Percentiles rank a stretch among this genome's conserved stretches.
phyloP scores from a whole-genome alignment of 2,797 vertebrate species.

The Melanogrammus aeglefinus region DNA sequence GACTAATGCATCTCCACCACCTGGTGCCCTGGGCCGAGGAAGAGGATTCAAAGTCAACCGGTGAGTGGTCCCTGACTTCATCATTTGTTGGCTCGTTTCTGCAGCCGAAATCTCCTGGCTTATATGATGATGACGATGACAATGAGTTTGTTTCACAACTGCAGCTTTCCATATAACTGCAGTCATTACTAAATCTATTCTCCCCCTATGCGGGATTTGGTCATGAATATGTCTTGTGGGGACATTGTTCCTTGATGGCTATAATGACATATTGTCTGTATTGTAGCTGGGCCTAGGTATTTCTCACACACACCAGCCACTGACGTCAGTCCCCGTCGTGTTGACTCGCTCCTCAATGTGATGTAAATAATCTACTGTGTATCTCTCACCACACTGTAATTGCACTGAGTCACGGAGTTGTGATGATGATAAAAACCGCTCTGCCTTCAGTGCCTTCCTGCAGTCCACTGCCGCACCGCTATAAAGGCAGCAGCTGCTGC shows the following conservation, averaged over 20 bases:
- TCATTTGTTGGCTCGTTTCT: neutral
- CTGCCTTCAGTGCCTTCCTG: slow-evolving; percentile 36
- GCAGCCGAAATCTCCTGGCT: no score
- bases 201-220: no score
- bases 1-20: neutral
- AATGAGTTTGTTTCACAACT: no score
- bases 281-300: neutral
- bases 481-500: neutral
- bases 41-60: neutral
- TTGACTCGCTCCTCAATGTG: neutral
- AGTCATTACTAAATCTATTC: no score
- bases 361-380: neutral
- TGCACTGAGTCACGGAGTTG: slow-evolving; percentile 27
- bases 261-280: no score
- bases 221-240: no score
- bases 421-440: slow-evolving; percentile 38
- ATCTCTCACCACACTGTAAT: slow-evolving; percentile 36
- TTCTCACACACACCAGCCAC: neutral
- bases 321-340: neutral
- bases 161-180: no score
- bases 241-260: no score
- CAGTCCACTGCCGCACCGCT: neutral
- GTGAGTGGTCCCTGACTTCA: neutral
- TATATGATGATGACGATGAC: no score
- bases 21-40: neutral